A percentile compares a stretch with the other conserved stretches of the same genome.
Conservation (phyloP, 1,140 invertebrate species). For the Pentalonia nigronervosa region DNA sequence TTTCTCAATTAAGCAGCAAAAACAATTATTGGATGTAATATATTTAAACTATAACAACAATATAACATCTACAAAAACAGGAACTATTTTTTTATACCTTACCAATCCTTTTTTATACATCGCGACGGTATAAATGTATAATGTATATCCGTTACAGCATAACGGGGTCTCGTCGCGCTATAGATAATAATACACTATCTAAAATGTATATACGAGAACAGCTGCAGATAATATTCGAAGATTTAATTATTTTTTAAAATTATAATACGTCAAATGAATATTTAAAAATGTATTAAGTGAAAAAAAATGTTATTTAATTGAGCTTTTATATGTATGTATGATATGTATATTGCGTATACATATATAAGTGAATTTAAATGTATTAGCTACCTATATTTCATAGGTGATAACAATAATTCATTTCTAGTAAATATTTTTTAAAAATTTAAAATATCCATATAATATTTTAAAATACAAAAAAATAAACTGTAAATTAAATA, state of each 20-base stretch:
- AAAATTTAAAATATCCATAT: neutral
- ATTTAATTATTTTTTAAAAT: neutral
- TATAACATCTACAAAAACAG: neutral
- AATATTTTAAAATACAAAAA: neutral
- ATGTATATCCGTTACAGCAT: neutral
- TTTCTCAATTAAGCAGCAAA: neutral
- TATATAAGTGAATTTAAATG: too few species aligned
- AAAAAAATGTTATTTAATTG: neutral
- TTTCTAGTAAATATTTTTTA: neutral
- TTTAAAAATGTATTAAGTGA: neutral
- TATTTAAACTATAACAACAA: neutral
- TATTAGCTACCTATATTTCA: neutral
- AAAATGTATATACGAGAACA: neutral
- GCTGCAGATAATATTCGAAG: neutral
- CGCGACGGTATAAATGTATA: neutral
- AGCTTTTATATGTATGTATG: neutral
- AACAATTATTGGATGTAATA: neutral
- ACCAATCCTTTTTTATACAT: neutral
- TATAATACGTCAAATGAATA: neutral
- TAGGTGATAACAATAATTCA: neutral
- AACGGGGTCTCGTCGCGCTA: slow-evolving; percentile 2
- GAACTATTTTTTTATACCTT: slow-evolving; percentile 19
- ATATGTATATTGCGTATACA: neutral
- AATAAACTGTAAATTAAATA: neutral
- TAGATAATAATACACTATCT: neutral